Evolutionary conservation across 2,113 vertebrate genomes (phyloP).

Genomic region (Menura novaehollandiae): DNA sequence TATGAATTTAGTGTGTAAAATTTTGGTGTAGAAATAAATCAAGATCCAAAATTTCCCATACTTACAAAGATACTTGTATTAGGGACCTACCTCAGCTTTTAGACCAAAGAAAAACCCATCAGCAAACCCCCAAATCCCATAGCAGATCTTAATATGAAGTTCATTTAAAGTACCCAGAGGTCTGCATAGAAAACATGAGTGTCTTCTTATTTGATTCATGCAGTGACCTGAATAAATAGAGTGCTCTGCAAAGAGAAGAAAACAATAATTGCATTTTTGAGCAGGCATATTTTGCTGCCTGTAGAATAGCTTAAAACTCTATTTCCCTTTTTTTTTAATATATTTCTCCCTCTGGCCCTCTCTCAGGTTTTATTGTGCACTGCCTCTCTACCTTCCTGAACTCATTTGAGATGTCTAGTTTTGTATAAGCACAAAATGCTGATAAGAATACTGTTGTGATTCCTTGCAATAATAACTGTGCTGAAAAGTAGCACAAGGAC

Average conservation of each 20-base stretch:
- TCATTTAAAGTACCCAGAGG: background rate
- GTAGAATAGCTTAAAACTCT: background rate
- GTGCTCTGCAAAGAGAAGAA: background rate
- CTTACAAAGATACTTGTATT: background rate
- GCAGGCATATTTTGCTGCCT: background rate
- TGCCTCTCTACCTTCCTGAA: background rate
- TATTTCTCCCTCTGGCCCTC: background rate
- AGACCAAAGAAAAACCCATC: background rate
- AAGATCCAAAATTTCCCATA: background rate
- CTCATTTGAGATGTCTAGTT: background rate
- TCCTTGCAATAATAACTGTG: background rate
- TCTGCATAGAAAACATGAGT: background rate
- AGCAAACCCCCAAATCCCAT: background rate
- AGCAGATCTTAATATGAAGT: background rate
- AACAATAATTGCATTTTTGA: constrained; percentile 18
- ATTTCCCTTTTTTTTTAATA: background rate
- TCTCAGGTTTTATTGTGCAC: background rate
- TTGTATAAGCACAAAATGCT: background rate
- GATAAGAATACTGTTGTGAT: background rate
- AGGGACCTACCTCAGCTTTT: background rate
- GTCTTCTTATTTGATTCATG: constrained; percentile 1
- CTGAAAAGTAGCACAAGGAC: constrained; percentile 9
- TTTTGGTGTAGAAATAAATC: background rate
- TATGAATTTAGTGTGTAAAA: background rate
- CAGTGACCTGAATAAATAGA: constrained; percentile 28